A percentile compares a stretch with the other conserved stretches of the same genome.
Conservation (phyloP, 2,113 vertebrate species). For the Xiphias gladius region DNA sequence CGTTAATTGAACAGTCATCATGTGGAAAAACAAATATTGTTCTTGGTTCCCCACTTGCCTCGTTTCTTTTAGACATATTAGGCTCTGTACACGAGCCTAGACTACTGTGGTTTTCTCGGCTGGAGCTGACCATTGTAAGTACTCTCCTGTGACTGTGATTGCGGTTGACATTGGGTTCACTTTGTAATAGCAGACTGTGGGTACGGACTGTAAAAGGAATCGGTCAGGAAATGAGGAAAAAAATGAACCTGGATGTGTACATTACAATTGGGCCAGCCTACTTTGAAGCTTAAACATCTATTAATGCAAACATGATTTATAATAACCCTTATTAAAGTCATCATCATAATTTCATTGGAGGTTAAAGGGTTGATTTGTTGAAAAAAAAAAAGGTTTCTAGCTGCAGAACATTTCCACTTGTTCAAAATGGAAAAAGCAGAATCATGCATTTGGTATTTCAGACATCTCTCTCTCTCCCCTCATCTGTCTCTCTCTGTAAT, state of each 20-base stretch:
- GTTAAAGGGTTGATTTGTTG: conserved; percentile 17
- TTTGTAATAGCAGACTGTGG: conserved; percentile 61
- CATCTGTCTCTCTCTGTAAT: not conserved
- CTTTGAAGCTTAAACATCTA: conserved; percentile 48
- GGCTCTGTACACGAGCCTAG: conserved; percentile 50
- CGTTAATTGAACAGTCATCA: conserved; percentile 79
- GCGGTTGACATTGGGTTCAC: conserved; percentile 71
- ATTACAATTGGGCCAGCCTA: conserved; percentile 25
- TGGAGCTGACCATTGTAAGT: conserved; percentile 64
- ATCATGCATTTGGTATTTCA: conserved; percentile 31
- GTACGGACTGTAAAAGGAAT: conserved; percentile 53
- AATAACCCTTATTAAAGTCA: conserved; percentile 51
- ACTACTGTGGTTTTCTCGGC: conserved; percentile 69
- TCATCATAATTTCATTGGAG: conserved; percentile 45
- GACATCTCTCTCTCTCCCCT: not conserved
- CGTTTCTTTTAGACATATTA: conserved; percentile 49
- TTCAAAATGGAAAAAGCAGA: conserved; percentile 35
- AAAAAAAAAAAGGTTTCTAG: conserved; percentile 12
- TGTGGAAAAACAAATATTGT: conserved; percentile 84
- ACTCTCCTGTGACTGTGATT: conserved; percentile 74
- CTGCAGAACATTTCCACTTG: conserved; percentile 46
- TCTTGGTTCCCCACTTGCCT: conserved; percentile 73
- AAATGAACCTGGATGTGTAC: conserved; percentile 50
- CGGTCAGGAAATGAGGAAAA: conserved; percentile 58
- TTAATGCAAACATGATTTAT: conserved; percentile 65